Evolutionary conservation across 1,140 invertebrate species (phyloP), one percentile per base, ranked within the genome.

Genomic region (Drosophila sulfurigaster): DNA sequence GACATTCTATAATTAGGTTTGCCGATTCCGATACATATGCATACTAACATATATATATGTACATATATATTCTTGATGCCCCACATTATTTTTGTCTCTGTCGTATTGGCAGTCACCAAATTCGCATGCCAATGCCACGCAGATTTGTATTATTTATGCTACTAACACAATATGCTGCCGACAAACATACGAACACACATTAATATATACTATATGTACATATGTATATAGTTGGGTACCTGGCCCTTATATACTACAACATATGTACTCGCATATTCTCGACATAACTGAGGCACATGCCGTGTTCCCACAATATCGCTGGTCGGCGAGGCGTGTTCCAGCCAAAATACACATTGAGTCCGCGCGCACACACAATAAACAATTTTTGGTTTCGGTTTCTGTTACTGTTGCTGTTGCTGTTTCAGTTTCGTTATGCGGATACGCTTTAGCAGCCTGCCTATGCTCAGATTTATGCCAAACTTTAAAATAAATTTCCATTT

Each of bases 401-500:
- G 20, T 66, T 58, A 46, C 2, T 43, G 43, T 62, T 78, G 41
- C 67, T 46, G 58, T 28, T 54, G 3, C 2, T 46, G 43, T 60
- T 78, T 54, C 67, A 48, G 58, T 28, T 56, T 56, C 48, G 48
- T 49, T 49, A 38, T 64, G 54, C 30, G 51, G 49, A 15, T 60
- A 20, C 28, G 52, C 30, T 51, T 69, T 59, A 15, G 60, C 41
- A 67, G 64, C 41, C 20, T 3, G 62, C 63, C 73, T 69, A 62
- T 66, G 77, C 77, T 69, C 60, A 79, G 82, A 82, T 87, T 86
- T 87, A 73, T 74, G 60, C 51, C 49, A 78, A 87, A 71, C 80
- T 87, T 88, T 79, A 78, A 87, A 79, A 86, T 87, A 78, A 67
- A 78, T 79, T 87, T 73, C 63, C 82, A 85, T 75, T 79, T 67